These are phyloP conservation scores for Mythimna loreyi DNA, from an alignment of 2,888 invertebrate genomes.

Conservation along the genomic window DNA sequence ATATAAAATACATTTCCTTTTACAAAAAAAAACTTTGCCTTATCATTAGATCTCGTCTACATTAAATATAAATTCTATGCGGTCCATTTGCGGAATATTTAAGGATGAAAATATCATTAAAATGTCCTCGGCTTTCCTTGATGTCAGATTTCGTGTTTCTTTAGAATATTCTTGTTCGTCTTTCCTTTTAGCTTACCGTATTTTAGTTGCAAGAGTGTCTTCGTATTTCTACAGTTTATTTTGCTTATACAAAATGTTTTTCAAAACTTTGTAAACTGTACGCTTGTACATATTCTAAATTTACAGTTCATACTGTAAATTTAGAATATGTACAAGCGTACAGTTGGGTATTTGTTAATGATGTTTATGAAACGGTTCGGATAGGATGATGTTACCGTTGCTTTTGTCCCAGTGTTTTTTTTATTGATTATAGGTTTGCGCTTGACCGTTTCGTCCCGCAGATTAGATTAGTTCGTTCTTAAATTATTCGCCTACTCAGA, in stretches of 20 bases:
- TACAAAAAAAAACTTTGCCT: background rate
- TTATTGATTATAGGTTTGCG: too few species aligned
- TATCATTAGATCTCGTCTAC: background rate
- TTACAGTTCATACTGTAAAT: too few species aligned
- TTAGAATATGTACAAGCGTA: background rate
- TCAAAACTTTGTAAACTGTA: background rate
- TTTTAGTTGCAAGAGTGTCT: background rate
- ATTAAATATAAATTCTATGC: background rate
- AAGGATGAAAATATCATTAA: background rate
- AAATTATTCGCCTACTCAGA: background rate
- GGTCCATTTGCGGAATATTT: background rate
- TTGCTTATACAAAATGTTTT: background rate
- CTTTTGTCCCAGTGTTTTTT: background rate
- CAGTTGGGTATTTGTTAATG: background rate
- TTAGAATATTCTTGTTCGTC: background rate
- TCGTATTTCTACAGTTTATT: background rate
- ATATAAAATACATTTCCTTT: background rate
- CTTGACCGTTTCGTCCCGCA: too few species aligned
- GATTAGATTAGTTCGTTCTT: background rate
- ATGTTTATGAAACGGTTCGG: slow-evolving; percentile 1
- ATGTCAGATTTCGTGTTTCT: background rate
- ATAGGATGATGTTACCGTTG: background rate
- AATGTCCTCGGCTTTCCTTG: background rate
- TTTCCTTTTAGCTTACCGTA: background rate
- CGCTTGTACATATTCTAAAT: too few species aligned